Conservation (phyloP, 2,888 invertebrate species). For the Pseudococcus viburni region DNA sequence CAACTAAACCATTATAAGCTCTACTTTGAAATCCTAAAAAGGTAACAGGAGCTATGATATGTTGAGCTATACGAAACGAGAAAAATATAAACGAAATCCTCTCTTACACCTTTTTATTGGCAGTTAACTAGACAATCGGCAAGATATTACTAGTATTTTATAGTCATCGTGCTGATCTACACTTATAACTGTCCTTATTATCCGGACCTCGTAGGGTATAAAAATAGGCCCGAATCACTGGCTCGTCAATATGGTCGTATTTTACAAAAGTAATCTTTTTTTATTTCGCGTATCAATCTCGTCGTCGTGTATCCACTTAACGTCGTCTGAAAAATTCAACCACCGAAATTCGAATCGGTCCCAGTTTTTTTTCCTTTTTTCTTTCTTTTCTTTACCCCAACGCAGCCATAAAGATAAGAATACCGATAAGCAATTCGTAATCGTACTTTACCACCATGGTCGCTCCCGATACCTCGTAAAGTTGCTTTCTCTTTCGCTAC, state of each 20-base stretch:
- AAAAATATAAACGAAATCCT: not conserved
- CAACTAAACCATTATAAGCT: not conserved
- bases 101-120: not conserved
- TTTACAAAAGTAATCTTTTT: slow-evolving; percentile 20
- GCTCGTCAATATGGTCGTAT: not conserved
- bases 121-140: not conserved
- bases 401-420: slow-evolving; percentile 16
- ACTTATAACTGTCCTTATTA: too few relatives aligned
- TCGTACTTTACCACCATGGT: not conserved
- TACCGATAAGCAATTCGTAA: slow-evolving; percentile 37
- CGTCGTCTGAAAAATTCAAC: not conserved
- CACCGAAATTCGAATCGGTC: not conserved
- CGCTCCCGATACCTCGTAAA: not conserved
- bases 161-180: too few relatives aligned
- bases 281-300: slow-evolving; percentile 14
- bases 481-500: not conserved
- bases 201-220: not conserved
- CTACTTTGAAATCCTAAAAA: not conserved
- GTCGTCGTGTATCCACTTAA: slow-evolving; percentile 27
- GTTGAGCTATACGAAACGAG: not conserved
- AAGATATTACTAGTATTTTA: not conserved
- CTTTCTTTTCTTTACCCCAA: not conserved
- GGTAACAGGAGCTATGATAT: not conserved
- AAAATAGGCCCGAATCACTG: not conserved
- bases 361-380: not conserved